phyloP scores from a whole-genome alignment of 2,113 vertebrate species.

The Gobius niger region DNA sequence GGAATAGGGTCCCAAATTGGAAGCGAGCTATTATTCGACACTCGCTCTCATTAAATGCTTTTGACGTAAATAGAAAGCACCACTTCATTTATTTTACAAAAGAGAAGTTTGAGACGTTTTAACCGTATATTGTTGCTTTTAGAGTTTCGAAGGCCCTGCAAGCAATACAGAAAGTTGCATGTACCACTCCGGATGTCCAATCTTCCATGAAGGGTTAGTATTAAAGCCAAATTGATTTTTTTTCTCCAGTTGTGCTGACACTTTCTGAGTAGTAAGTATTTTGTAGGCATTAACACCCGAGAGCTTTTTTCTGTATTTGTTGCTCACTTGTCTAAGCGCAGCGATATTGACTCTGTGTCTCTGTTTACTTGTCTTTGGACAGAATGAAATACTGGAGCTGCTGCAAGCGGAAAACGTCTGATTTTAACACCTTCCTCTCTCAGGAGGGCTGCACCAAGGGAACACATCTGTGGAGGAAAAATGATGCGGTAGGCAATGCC shows the following conservation, averaged over 20 bases:
- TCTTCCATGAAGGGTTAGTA: conserved; percentile 96
- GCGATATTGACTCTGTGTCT: conserved; percentile 22
- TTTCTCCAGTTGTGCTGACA: neutral
- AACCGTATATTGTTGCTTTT: conserved; percentile 19
- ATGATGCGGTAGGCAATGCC: conserved; percentile 82
- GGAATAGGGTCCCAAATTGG: neutral
- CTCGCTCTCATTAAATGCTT: neutral
- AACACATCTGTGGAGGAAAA: conserved; percentile 88
- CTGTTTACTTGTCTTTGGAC: conserved; percentile 27
- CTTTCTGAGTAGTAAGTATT: neutral
- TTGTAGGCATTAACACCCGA: neutral
- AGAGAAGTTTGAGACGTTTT: neutral
- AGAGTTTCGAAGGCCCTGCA: conserved; percentile 84
- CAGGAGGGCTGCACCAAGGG: conserved; percentile 91
- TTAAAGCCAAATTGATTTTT: neutral
- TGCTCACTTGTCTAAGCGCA: conserved; percentile 33
- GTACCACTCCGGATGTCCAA: conserved; percentile 90
- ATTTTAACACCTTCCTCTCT: conserved; percentile 92
- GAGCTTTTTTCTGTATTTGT: conserved; percentile 10
- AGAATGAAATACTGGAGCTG: conserved; percentile 99
- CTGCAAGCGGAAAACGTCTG: conserved; percentile 95
- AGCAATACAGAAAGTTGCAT: conserved; percentile 84
- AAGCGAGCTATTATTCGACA: neutral
- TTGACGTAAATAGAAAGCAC: neutral
- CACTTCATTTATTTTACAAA: neutral